Conservation (phyloP, 2,797 vertebrate species). For the Pseudomugil gertrudae region DNA sequence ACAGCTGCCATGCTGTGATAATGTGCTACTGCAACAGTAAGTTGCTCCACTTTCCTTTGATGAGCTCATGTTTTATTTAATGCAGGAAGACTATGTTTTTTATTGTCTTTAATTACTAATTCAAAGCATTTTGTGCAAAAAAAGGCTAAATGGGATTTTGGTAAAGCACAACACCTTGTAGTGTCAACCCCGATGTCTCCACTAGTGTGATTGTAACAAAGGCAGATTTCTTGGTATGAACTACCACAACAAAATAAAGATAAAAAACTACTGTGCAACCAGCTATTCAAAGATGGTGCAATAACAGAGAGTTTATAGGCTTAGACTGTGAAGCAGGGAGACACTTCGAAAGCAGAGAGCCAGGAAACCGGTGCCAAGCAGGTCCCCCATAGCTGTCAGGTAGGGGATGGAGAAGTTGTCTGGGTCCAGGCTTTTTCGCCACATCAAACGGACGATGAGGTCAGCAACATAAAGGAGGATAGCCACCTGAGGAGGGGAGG, state of each 20-base stretch:
- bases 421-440: slow-evolving; percentile 90
- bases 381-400: slow-evolving; percentile 94
- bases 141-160: background rate
- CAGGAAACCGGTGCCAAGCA: slow-evolving; percentile 92
- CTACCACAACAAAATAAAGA: slow-evolving; percentile 4
- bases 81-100: background rate
- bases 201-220: background rate
- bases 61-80: background rate
- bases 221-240: slow-evolving; percentile 7
- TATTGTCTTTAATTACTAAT: background rate
- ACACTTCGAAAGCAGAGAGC: slow-evolving; percentile 87
- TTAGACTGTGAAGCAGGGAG: slow-evolving; percentile 72
- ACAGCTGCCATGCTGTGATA: background rate
- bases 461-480: slow-evolving; percentile 92
- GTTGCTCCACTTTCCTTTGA: slow-evolving; percentile 15
- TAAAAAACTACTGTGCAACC: slow-evolving; percentile 39
- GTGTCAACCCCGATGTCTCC: slow-evolving; percentile 8
- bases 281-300: slow-evolving; percentile 6
- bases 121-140: background rate
- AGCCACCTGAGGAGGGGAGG: slow-evolving; percentile 81
- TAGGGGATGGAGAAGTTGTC: slow-evolving; percentile 98
- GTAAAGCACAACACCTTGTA: background rate
- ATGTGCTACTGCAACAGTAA: background rate
- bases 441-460: slow-evolving; percentile 89
- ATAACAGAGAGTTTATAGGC: slow-evolving; percentile 65